Percentiles rank a stretch among this genome's conserved stretches.
Conservation (phyloP, 2,797 vertebrate species). For the Sandelia bainsii region DNA sequence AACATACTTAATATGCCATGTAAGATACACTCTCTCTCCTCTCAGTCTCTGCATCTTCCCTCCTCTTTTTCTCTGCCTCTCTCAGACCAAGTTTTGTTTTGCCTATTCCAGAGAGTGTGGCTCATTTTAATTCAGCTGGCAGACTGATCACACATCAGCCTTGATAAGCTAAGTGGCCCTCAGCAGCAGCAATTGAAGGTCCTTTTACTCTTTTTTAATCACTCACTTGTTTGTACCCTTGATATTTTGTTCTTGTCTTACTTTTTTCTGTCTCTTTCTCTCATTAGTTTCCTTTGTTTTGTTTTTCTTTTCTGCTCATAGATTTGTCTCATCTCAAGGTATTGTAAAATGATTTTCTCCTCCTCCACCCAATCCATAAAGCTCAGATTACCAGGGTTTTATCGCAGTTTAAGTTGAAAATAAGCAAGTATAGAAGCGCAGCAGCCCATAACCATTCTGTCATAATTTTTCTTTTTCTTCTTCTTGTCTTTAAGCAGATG, state of each 20-base stretch:
- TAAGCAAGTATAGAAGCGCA: conserved; percentile 50
- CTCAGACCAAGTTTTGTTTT: conserved; percentile 69
- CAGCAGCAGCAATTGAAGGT: conserved; percentile 72
- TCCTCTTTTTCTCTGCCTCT: conserved; percentile 46
- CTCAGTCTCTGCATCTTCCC: conserved; percentile 46
- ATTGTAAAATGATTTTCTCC: conserved; percentile 56
- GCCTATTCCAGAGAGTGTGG: conserved; percentile 60
- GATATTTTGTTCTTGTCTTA: conserved; percentile 47
- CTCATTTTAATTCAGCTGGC: conserved; percentile 79
- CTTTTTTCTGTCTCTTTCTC: conserved; percentile 36
- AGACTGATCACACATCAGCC: conserved; percentile 72
- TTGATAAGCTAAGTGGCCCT: conserved; percentile 79
- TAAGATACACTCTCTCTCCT: conserved; percentile 46
- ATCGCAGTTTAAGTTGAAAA: conserved; percentile 70
- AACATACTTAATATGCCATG: conserved; percentile 71
- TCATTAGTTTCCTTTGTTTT: conserved; percentile 60
- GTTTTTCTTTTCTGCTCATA: conserved; percentile 42
- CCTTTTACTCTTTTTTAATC: conserved; percentile 70
- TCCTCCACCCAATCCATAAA: conserved; percentile 61
- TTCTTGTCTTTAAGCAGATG: conserved; percentile 85
- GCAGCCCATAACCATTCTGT: conserved; percentile 53
- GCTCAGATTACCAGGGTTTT: conserved; percentile 76
- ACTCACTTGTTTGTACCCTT: conserved; percentile 63
- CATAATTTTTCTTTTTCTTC: conserved; percentile 64
- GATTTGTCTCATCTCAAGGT: conserved; percentile 61